Evolutionary conservation across 2,797 vertebrate genomes (phyloP).

Genomic region (Pogoniulus pusillus): DNA sequence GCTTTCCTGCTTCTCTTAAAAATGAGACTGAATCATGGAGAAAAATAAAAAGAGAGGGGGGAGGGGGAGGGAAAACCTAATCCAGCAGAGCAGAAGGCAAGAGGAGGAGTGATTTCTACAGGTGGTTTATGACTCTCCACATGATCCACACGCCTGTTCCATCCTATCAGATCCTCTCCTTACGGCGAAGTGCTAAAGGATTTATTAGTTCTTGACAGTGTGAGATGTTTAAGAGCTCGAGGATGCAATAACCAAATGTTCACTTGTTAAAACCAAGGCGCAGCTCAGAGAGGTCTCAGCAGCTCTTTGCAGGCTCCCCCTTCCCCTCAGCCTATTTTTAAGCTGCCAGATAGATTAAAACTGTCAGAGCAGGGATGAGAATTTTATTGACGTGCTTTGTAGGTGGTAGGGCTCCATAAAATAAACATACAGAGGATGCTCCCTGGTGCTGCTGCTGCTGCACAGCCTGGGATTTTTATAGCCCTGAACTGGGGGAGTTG

Average conservation of each 20-base stretch:
- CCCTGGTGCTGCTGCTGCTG: neutral
- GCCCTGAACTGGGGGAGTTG: conserved; percentile 11
- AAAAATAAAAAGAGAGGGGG: no score
- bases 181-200: conserved; percentile 21
- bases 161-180: conserved; percentile 4
- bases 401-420: conserved; percentile 28
- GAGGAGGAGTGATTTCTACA: conserved; percentile 33
- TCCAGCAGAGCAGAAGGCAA: neutral
- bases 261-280: conserved; percentile 5
- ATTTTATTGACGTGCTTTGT: conserved; percentile 57
- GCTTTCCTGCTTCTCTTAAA: neutral
- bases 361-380: conserved; percentile 29
- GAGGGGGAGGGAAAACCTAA: rapidly evolving
- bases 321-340: conserved; percentile 45
- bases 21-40: neutral
- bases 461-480: conserved; percentile 17
- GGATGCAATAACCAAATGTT: conserved; percentile 33
- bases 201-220: conserved; percentile 46
- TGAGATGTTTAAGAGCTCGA: conserved; percentile 24
- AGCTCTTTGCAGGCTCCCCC: conserved; percentile 3
- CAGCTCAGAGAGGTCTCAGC: neutral
- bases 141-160: neutral
- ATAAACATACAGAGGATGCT: conserved; percentile 17
- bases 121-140: conserved; percentile 7
- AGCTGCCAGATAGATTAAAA: conserved; percentile 39